These are phyloP conservation scores for Dasyornis broadbenti DNA, from an alignment of 2,113 vertebrate species.

Conservation along the genomic window DNA sequence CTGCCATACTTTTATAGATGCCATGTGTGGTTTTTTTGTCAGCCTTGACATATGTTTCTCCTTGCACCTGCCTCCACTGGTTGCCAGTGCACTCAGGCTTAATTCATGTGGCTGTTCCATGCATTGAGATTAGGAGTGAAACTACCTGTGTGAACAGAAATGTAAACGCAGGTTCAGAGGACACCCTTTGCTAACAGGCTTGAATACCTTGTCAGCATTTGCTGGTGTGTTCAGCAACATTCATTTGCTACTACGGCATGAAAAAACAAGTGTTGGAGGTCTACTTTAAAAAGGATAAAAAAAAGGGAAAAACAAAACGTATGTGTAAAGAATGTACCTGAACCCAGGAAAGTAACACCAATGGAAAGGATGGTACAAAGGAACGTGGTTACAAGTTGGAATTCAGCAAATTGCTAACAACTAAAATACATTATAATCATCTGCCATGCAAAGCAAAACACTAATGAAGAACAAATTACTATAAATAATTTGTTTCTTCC, in stretches of 20 bases:
- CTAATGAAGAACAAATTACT: not conserved
- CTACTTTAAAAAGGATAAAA: not conserved
- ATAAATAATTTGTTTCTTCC: not conserved
- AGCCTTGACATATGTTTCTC: not conserved
- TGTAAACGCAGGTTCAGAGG: not conserved
- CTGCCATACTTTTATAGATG: not conserved
- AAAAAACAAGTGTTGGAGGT: not conserved
- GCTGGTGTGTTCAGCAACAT: not conserved
- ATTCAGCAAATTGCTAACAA: not conserved
- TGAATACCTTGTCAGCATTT: not conserved
- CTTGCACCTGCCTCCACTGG: not conserved
- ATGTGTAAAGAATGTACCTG: not conserved
- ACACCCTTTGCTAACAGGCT: not conserved
- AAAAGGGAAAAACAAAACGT: not conserved
- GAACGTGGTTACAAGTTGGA: not conserved
- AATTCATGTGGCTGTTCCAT: not conserved
- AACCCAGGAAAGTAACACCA: not conserved
- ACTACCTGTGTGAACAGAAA: not conserved
- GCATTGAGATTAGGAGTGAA: not conserved
- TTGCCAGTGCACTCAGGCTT: not conserved
- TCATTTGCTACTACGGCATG: not conserved
- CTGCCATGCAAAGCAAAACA: not conserved
- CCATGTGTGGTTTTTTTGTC: not conserved
- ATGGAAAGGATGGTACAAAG: not conserved
- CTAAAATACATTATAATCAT: not conserved